Conservation (phyloP, 2,797 vertebrate genomes). For the Hydrolagus colliei region DNA sequence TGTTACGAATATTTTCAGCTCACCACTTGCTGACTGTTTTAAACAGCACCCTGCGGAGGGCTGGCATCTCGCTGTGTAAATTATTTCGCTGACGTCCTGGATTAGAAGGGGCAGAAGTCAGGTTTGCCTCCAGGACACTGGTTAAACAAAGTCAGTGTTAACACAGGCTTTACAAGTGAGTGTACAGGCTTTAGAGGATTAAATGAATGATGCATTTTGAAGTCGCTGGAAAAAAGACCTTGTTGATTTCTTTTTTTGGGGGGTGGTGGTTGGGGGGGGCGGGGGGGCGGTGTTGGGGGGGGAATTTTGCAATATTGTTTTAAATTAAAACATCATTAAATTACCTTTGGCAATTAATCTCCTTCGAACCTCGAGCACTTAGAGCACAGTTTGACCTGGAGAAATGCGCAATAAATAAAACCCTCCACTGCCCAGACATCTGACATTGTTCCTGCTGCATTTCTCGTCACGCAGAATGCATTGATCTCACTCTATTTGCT, state of each 20-base stretch:
- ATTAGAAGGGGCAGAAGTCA: neutral
- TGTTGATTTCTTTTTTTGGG: conserved; percentile 15
- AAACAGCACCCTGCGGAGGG: conserved; percentile 14
- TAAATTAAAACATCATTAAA: conserved; percentile 44
- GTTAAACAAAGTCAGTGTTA: neutral
- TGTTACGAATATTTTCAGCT: neutral
- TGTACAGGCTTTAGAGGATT: neutral
- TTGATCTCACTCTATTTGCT: conserved; percentile 54
- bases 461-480: conserved; percentile 41
- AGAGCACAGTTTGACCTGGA: conserved; percentile 42
- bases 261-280: too few relatives aligned
- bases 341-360: conserved; percentile 42
- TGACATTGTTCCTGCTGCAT: conserved; percentile 44
- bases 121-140: neutral
- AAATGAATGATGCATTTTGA: conserved; percentile 1
- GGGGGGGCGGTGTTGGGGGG: too few relatives aligned
- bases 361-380: conserved; percentile 42
- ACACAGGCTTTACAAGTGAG: neutral
- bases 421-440: conserved; percentile 44
- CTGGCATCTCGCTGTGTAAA: conserved; percentile 5
- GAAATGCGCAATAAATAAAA: conserved; percentile 51
- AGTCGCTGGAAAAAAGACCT: neutral
- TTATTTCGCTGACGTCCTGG: neutral
- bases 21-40: neutral
- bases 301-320: conserved; percentile 32